Base-by-base conservation (phyloP, 1,140 invertebrate genomes). In the Pachypsylla venusta region DNA sequence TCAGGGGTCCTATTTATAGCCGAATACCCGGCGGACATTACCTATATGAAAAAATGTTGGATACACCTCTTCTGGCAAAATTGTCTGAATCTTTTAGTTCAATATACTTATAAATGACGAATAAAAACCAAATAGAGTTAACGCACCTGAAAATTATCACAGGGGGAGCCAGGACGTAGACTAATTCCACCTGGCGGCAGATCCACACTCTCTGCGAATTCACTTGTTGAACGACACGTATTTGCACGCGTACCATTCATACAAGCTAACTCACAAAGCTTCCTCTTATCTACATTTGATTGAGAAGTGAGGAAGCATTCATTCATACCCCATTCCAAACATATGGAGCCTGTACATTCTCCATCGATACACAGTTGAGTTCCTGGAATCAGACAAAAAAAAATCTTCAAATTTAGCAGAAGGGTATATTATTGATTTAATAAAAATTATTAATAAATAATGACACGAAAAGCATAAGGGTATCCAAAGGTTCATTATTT, bases 231-330 rank as follows among this genome's bases (percentile, higher is more conserved):
- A 62, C 80, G 78, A 70, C 89, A 96, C n/a, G 82, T 84, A 60
- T 75, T 73, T 3, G 77, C 73, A 69, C 84, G 82, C 25, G 81
- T 84, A 24, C 86, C 85, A 68, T 87, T 85, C 73, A 93, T 88
- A 72, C 96, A 99, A 42, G 95, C 93, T 60, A 99, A 77, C 73
- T 97, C 93, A 74, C 96, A 99, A 55, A 98, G 76, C 67, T 84
- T 87, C 67, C 83, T 79, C 67, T 93, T 87, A 68, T 91, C 85
- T 60, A 87, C 80, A 65, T 89, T 87, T n/a, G 85, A 84, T 63
- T 81, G 79, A 53, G 89, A 90, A 2, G 90, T 93, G n/a, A 97
- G 78, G 74, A 96, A 98, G 70, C 96, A 99, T 69, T 98, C 93
- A 40, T 85, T 84, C 73, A 98, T 81, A 67, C 88, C 87, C 82